These are phyloP conservation scores for Mycalesis mineus DNA, from an alignment of 2,888 invertebrate genomes.

Conservation along the genomic window DNA sequence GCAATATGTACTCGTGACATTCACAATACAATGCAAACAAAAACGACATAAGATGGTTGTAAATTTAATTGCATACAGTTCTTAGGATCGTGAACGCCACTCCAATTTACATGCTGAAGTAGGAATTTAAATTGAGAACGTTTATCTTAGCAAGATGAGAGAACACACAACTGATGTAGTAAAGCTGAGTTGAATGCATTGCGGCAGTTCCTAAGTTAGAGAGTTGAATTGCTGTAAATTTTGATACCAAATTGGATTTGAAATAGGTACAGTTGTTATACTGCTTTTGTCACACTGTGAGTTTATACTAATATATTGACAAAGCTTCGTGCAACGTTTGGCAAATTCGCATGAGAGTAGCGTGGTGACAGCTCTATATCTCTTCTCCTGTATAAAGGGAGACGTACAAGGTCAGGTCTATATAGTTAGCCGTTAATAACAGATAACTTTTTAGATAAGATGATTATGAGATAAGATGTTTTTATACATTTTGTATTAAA, in stretches of 20 bases:
- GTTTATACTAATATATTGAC: too few species aligned
- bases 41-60: neutral
- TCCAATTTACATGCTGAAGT: neutral
- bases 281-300: neutral
- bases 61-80: neutral
- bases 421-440: too few species aligned
- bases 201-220: neutral
- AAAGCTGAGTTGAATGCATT: neutral
- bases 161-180: neutral
- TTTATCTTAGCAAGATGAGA: constrained; percentile 23
- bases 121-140: constrained; percentile 16
- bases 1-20: neutral
- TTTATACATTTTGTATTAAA: too few species aligned
- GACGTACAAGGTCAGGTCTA: too few species aligned
- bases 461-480: too few species aligned
- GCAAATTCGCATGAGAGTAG: too few species aligned
- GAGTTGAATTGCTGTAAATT: neutral
- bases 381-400: too few species aligned
- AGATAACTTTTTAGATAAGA: too few species aligned
- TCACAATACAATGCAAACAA: neutral
- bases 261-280: neutral
- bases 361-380: too few species aligned
- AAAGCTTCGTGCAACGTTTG: neutral
- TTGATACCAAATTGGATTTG: neutral
- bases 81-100: neutral